A percentile compares a stretch with the other conserved stretches of the same genome.
Evolutionary conservation across 2,888 invertebrate genomes (phyloP).

Genomic region (Drosophila mayaguana): DNA sequence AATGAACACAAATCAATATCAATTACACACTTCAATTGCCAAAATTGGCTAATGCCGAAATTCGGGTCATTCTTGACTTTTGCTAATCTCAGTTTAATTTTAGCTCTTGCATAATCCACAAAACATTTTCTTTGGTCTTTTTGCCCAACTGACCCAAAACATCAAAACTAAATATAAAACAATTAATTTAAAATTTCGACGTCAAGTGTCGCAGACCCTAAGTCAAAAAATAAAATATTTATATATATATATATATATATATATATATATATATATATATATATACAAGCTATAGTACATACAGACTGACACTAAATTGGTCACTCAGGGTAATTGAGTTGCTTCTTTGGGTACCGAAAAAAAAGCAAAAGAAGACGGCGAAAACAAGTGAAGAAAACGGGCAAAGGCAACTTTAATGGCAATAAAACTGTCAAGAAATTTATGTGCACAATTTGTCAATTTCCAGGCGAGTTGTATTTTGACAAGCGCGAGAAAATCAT

Average conservation of each 20-base stretch:
- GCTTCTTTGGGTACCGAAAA: conserved; percentile 36
- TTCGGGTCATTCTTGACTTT: conserved; percentile 1
- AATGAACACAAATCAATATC: neutral
- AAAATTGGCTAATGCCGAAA: neutral
- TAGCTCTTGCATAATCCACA: conserved; percentile 44
- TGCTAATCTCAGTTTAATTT: conserved; percentile 14
- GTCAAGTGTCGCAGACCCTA: conserved; percentile 50
- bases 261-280: neutral
- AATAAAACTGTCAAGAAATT: conserved; percentile 67
- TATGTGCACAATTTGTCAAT: conserved; percentile 74
- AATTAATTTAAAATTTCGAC: conserved; percentile 58
- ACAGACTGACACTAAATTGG: conserved; percentile 51
- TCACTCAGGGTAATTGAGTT: conserved; percentile 66
- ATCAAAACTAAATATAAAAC: conserved; percentile 49
- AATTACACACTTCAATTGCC: conserved; percentile 4
- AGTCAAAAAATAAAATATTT: conserved; percentile 4
- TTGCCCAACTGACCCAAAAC: conserved; percentile 30
- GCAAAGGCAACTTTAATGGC: conserved; percentile 39
- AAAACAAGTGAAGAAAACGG: neutral
- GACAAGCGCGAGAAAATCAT: conserved; percentile 69
- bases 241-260: neutral
- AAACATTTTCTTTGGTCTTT: neutral
- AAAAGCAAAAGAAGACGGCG: neutral
- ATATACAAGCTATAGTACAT: conserved; percentile 18
- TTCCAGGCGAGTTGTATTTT: conserved; percentile 58